Evolutionary conservation across 2,113 vertebrate genomes (phyloP).

Genomic region (Nycticryphes semicollaris): DNA sequence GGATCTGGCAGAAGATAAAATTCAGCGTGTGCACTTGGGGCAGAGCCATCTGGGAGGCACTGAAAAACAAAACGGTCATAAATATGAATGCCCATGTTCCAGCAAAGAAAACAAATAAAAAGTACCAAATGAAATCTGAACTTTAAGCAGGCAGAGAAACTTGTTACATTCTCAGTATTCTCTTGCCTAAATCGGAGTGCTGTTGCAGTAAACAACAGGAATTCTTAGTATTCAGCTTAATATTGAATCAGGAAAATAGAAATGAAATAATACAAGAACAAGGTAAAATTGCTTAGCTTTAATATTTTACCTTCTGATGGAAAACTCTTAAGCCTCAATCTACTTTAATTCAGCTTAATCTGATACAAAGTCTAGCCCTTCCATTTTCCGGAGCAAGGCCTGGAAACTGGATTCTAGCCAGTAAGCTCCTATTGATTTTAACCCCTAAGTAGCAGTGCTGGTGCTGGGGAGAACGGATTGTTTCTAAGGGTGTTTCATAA

Average conservation of each 20-base stretch:
- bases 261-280: slow-evolving; percentile 13
- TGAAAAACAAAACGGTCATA: slow-evolving; percentile 63
- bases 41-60: slow-evolving; percentile 82
- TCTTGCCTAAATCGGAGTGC: background rate
- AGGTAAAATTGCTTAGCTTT: background rate
- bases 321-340: background rate
- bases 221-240: background rate
- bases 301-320: background rate
- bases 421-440: background rate
- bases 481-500: background rate
- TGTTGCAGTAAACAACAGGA: background rate
- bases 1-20: slow-evolving; percentile 82
- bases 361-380: background rate
- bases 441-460: background rate
- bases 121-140: slow-evolving; percentile 24
- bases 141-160: slow-evolving; percentile 13
- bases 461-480: background rate
- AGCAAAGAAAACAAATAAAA: slow-evolving; percentile 59
- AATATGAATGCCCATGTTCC: slow-evolving; percentile 55
- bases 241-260: slow-evolving; percentile 5
- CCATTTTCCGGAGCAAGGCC: background rate
- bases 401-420: background rate
- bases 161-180: background rate
- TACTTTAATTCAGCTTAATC: slow-evolving; percentile 9
- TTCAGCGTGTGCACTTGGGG: slow-evolving; percentile 82